phyloP scores from a whole-genome alignment of 2,113 vertebrate genomes.

The Columba livia region DNA sequence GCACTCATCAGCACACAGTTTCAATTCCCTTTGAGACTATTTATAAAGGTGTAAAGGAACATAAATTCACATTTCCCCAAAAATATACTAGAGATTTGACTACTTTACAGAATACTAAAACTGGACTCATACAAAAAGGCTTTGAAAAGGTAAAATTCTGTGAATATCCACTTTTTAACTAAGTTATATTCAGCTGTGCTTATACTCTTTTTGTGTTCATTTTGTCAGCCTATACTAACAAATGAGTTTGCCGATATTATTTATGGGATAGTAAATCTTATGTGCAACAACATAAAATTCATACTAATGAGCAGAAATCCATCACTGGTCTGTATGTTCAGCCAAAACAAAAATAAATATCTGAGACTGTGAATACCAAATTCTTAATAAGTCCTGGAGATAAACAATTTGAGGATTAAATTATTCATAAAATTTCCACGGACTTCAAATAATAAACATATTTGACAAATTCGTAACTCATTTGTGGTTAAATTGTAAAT shows the following conservation, averaged over 20 bases:
- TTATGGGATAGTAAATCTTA: conserved; percentile 63
- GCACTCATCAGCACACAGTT: conserved; percentile 22
- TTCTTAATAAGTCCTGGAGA: conserved; percentile 11
- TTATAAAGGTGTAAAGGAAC: background rate
- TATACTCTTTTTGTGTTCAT: conserved; percentile 14
- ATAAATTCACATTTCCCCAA: background rate
- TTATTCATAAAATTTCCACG: conserved; percentile 33
- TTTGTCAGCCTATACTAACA: conserved; percentile 54
- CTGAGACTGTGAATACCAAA: conserved; percentile 7
- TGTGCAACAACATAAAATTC: conserved; percentile 55
- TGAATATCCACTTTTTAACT: conserved; percentile 10
- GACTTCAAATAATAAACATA: conserved; percentile 8
- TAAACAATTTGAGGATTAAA: conserved; percentile 21
- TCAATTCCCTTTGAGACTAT: conserved; percentile 15
- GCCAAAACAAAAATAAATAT: conserved; percentile 64
- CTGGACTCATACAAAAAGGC: background rate
- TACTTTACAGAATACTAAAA: background rate
- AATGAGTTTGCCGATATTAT: conserved; percentile 64
- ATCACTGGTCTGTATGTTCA: conserved; percentile 57
- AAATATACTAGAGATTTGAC: background rate
- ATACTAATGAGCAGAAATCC: conserved; percentile 65
- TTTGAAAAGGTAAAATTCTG: conserved; percentile 28
- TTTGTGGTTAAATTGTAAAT: conserved; percentile 16
- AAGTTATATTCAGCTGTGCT: conserved; percentile 26
- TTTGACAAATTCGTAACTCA: background rate